Evolutionary conservation across 2,888 invertebrate species (phyloP), one percentile per base, ranked within the genome.

Genomic region (Deilephila elpenor): DNA sequence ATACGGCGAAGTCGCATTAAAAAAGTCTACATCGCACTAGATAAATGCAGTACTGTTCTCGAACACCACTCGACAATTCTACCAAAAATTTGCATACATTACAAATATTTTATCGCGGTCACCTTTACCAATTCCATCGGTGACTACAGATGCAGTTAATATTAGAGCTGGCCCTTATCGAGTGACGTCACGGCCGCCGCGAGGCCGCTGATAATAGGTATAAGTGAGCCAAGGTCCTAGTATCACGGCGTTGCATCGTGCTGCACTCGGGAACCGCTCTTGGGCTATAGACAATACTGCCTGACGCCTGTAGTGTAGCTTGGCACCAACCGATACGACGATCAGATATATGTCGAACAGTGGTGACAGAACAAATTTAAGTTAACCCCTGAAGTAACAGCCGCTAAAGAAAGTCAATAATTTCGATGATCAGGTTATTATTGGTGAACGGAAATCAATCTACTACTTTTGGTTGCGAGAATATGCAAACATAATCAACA

Each of bases 221-320:
- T 4, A 73, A 71, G 71, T 73, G 74, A 82, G 81, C 83, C 83
- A 85, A 85, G 85, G 84, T 73, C 75, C 75, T 34, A 19, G 51
- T n/a, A 70, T 73, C 79, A 75, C 73, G 73, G 61, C 71, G 67
- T 25, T 73, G 61, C 71, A 71, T 34, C 78, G 79, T 83, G 82
- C 78, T 75, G 62, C 67, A 73, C 71, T 78, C 19, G 56, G 56
- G 56, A 56, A n/a, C 56, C n/a, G 81, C 82, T 83, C 83, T 82
- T 82, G 79, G 51, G 25, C 67, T 3, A 17, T 51, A 25, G 44
- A 51, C 67, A 25, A 25, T 6, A 44, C 44, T 44, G 44, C 8
- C 44, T 44, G 44, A 11, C 14, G 11, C 11, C 11, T 44, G 3
- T 44, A 25, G 25, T 25, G 25, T 25, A 25, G 0, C 25, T 44